These are phyloP conservation scores for human DNA, from an alignment of 2,113 vertebrate species.

Conservation along the genomic window GRCh38 chr3:99596001-99596500, in stretches of 20 bases:
- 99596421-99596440: not conserved
- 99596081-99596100: conserved; percentile 29
- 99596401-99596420: not conserved
- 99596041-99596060: not conserved
- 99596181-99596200: too few relatives aligned
- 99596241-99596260: too few relatives aligned
- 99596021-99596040: not conserved
- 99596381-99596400: too few relatives aligned
- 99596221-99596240: too few relatives aligned
- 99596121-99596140: not conserved
- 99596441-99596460: not conserved
- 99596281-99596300: too few relatives aligned
- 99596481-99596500: not conserved
- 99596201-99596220: too few relatives aligned
- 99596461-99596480: not conserved
- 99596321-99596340: too few relatives aligned
- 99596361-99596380: too few relatives aligned
- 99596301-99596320: too few relatives aligned
- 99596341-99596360: too few relatives aligned
- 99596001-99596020: not conserved
- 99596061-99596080: not conserved
- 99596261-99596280: too few relatives aligned
- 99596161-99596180: too few relatives aligned
- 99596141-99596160: not conserved
- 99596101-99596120: not conserved